Percentiles rank a stretch among this genome's conserved stretches.
phyloP scores from a whole-genome alignment of 1,140 invertebrate genomes.

The Zaprionus nigranus region DNA sequence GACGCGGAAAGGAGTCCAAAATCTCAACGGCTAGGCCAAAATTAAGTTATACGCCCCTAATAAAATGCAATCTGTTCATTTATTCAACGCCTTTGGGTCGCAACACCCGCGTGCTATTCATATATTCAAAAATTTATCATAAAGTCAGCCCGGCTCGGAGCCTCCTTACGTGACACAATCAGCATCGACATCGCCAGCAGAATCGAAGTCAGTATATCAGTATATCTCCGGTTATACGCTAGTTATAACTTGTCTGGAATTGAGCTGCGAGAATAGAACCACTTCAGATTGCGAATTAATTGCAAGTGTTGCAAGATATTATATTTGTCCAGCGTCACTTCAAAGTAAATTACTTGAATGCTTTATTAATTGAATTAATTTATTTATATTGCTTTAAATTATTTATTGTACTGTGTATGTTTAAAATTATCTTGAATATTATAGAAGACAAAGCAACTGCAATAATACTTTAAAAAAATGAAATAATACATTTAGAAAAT shows the following conservation, averaged over 20 bases:
- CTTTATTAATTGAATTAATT: too few relatives aligned
- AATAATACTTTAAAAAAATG: too few relatives aligned
- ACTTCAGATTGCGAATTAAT: neutral
- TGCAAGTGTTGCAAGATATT: neutral
- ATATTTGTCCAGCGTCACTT: accelerated
- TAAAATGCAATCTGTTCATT: constrained; percentile 64
- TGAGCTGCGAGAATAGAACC: constrained; percentile 30
- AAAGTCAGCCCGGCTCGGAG: constrained; percentile 51
- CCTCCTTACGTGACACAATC: constrained; percentile 67
- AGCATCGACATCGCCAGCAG: neutral
- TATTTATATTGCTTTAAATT: too few relatives aligned
- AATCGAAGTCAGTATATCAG: neutral
- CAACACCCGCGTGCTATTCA: constrained; percentile 70
- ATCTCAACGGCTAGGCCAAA: constrained; percentile 41
- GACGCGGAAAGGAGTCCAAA: constrained; percentile 41
- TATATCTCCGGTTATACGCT: constrained; percentile 7
- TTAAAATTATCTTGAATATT: too few relatives aligned
- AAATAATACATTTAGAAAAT: too few relatives aligned
- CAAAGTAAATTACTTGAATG: too few relatives aligned
- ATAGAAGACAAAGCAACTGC: too few relatives aligned
- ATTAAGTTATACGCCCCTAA: constrained; percentile 80
- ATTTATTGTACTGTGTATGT: too few relatives aligned
- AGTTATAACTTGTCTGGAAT: constrained; percentile 34
- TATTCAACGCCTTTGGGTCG: constrained; percentile 73
- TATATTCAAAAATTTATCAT: constrained; percentile 83